Evolutionary conservation across 1,140 invertebrate species (phyloP).

Genomic region (Agrilus planipennis): DNA sequence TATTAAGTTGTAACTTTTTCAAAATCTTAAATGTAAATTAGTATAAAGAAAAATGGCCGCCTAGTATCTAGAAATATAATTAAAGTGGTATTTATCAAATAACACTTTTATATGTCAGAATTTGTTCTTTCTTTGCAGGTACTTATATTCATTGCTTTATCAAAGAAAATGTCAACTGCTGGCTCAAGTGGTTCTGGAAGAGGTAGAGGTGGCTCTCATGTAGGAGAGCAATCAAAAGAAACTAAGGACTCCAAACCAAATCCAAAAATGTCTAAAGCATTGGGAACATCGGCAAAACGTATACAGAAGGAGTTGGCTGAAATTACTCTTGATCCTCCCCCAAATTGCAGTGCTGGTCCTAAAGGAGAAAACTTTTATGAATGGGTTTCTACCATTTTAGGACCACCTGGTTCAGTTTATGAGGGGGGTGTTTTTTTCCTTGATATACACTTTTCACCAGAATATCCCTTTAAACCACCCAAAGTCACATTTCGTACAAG

Average conservation of each 20-base stretch:
- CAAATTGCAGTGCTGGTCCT: slow-evolving; percentile 93
- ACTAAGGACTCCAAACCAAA: slow-evolving; percentile 77
- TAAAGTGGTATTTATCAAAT: too few species aligned
- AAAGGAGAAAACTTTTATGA: slow-evolving; percentile 96
- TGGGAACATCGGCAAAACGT: slow-evolving; percentile 85
- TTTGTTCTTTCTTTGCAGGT: too few species aligned
- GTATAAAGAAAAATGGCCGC: too few species aligned
- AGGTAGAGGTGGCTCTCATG: slow-evolving; percentile 39
- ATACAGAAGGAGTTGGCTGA: slow-evolving; percentile 96
- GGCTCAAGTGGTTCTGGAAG: slow-evolving; percentile 49
- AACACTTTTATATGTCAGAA: too few species aligned
- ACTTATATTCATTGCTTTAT: too few species aligned
- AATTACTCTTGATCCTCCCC: slow-evolving; percentile 92
- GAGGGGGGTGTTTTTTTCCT: slow-evolving; percentile 93
- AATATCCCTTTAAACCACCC: slow-evolving; percentile 95
- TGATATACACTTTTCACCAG: slow-evolving; percentile 90
- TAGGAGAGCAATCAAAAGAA: slow-evolving; percentile 58
- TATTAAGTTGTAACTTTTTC: too few species aligned
- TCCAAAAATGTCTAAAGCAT: slow-evolving; percentile 88
- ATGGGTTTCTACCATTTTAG: slow-evolving; percentile 95
- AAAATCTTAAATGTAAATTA: too few species aligned
- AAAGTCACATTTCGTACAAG: slow-evolving; percentile 94
- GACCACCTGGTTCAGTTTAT: slow-evolving; percentile 86
- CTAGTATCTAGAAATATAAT: too few species aligned
- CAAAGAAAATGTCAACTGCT: slow-evolving; percentile 39